These are phyloP conservation scores for Oreochromis tanganicae DNA, from an alignment of 2,113 vertebrate species.

Conservation along the genomic window DNA sequence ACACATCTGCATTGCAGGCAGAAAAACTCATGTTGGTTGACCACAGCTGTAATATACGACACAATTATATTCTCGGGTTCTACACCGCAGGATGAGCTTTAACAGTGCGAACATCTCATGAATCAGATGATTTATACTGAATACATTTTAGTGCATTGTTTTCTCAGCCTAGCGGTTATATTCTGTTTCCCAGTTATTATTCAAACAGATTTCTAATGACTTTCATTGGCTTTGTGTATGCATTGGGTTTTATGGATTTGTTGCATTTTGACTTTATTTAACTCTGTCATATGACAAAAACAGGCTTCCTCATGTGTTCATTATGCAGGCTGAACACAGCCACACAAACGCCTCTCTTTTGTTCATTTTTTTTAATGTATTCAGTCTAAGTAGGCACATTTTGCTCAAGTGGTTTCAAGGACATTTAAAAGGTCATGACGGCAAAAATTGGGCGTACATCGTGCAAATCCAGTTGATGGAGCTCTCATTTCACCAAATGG, in stretches of 20 bases:
- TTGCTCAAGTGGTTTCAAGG: constrained; percentile 61
- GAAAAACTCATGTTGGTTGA: not conserved
- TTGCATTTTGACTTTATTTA: not conserved
- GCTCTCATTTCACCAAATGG: constrained; percentile 43
- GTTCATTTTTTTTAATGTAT: constrained; percentile 46
- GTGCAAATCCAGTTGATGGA: constrained; percentile 56
- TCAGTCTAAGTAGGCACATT: constrained; percentile 46
- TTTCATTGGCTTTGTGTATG: not conserved
- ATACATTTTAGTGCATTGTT: not conserved
- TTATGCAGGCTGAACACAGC: not conserved
- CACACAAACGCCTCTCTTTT: not conserved
- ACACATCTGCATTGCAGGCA: not conserved
- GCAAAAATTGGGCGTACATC: constrained; percentile 54
- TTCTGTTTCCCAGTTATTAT: not conserved
- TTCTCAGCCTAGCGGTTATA: not conserved
- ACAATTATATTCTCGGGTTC: not conserved
- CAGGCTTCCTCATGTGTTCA: not conserved
- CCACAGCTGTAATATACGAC: not conserved
- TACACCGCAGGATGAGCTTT: not conserved
- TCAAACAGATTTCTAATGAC: not conserved
- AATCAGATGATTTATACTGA: not conserved
- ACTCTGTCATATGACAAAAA: constrained; percentile 11
- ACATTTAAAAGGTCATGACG: constrained; percentile 54
- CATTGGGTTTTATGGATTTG: not conserved
- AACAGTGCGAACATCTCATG: not conserved